phyloP scores from a whole-genome alignment of 2,888 invertebrate genomes.

The Scelioninae gen. 2 region DNA sequence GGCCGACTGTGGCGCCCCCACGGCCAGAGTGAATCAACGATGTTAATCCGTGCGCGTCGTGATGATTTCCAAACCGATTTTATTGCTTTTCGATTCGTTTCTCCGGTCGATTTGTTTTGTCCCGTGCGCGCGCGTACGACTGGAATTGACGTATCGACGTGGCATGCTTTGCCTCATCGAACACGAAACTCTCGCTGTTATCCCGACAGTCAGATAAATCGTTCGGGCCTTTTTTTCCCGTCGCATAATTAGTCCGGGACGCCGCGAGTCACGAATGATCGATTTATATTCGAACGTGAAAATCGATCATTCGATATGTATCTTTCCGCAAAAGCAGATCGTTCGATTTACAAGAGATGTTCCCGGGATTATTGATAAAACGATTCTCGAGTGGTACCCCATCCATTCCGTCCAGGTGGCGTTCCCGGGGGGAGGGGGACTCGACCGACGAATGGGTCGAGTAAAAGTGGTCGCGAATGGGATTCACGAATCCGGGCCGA shows the following conservation, averaged over 20 bases:
- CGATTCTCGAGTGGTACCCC: no score
- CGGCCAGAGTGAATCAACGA: slow-evolving; percentile 6
- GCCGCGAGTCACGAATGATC: slow-evolving; percentile 39
- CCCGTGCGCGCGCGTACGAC: slow-evolving; percentile 18
- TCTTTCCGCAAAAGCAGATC: slow-evolving; percentile 22
- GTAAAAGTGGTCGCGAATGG: no score
- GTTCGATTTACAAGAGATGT: not conserved
- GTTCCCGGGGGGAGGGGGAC: no score
- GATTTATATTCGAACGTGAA: slow-evolving; percentile 37
- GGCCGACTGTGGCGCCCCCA: no score
- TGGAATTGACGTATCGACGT: slow-evolving; percentile 46
- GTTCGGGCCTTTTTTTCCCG: slow-evolving; percentile 34
- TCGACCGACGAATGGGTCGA: no score
- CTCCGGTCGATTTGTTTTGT: slow-evolving; percentile 29
- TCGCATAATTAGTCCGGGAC: slow-evolving; percentile 36
- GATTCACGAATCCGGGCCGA: no score
- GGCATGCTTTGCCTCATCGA: slow-evolving; percentile 46
- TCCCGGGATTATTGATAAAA: not conserved
- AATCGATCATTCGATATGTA: slow-evolving; percentile 24
- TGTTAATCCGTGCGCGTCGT: no score
- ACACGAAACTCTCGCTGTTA: slow-evolving; percentile 46
- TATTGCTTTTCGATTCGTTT: slow-evolving; percentile 27
- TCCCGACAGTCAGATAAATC: slow-evolving; percentile 45
- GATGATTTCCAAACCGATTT: slow-evolving; percentile 9
- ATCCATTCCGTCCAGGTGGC: no score